Base-by-base conservation (phyloP, 2,888 invertebrate species). In the Lycaena phlaeas region DNA sequence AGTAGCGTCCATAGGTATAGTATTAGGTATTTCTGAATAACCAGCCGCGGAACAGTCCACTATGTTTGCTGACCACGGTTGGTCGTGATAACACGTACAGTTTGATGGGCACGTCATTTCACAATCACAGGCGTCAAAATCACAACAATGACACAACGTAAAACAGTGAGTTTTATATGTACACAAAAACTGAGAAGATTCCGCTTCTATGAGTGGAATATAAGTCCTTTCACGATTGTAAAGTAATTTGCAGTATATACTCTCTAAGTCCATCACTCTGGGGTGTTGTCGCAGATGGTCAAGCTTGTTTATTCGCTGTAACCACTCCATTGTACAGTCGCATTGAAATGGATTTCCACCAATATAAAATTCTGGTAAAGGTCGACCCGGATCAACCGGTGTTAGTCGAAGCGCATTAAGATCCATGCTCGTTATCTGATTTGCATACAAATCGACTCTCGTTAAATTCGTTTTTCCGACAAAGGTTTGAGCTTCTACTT, bases 51-150 rank as follows among this genome's bases (percentile, higher is more conserved):
- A 94, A 77, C 96, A 96, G 74, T 95, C 95, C 52, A 96, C 96
- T 52, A 96, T 93, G 68, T 96, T 96, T 1, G 94, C 93, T 12
- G 93, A 91, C 95, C 96, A 97, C 40, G 93, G 91, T 64, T 94
- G 93, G 81, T 97, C 96, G 68, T 96, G 95, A 85, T 95, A 97
- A 68, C 97, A 97, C 45, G 93, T 93, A 86, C 97, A 97, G 71
- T 95, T 95, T 31, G 88, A 88, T 36, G 97, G 97, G 70, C 97
- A 97, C 52, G 94, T 95, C 94, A 96, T 96, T 86, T 96, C 95
- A 85, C 97, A 97, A 81, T 97, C 97, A 85, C 97, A 97, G 39
- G 95, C 95, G 72, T 96, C 96, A 76, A 95, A 97, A 72, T 96
- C 96, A 79, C 97, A 97, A 84, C 97, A 97, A 68, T 95, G 95